Evolutionary conservation across 2,888 invertebrate species (phyloP), one percentile per base, ranked within the genome.

Genomic region (Drosophila aldrichi): DNA sequence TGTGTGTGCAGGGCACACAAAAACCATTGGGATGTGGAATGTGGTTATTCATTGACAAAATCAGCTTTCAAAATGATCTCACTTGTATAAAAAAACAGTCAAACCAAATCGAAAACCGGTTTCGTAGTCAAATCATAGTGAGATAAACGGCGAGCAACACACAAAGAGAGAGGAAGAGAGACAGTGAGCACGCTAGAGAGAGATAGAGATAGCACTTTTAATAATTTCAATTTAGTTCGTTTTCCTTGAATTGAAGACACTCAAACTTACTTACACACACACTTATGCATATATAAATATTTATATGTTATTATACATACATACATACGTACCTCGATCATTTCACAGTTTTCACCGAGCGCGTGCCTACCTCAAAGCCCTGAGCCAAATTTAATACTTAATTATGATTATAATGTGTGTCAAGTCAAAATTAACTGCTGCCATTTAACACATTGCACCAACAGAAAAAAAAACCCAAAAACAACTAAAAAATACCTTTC

Each of bases 11-110:
- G 70, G 80, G 82, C 74, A 78, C 66, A 68, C 60, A 66, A 76
- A 72, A 67, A 67, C 38, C 74, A 77, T 74, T 76, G 89, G 83
- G 86, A 86, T 83, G 86, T 86, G 85, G 89, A 86, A 89, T 90
- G 91, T 91, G 88, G 91, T 88, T 88, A 88, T 92, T 92, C 92
- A 92, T 92, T 92, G 91, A 93, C 93, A 93, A 93, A 93, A 93
- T 93, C 93, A 93, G 93, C 93, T 93, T 93, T 93, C 93, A 93
- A 93, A 93, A 93, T 93, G 93, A 93, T 93, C 93, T 93, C 93
- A 93, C 93, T 93, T 92, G 92, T 81, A 90, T 91, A 85, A 91
- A 92, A 92, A 92, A 92, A 91, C 92, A 93, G 93, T 92, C 92
- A 93, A 93, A 93, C 91, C 93, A 93, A 93, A 93, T 93, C 93